Percentiles rank a stretch among this genome's conserved stretches.
These are phyloP conservation scores for Pteropus alecto DNA, from an alignment of 2,113 vertebrate species.

Conservation along the genomic window DNA sequence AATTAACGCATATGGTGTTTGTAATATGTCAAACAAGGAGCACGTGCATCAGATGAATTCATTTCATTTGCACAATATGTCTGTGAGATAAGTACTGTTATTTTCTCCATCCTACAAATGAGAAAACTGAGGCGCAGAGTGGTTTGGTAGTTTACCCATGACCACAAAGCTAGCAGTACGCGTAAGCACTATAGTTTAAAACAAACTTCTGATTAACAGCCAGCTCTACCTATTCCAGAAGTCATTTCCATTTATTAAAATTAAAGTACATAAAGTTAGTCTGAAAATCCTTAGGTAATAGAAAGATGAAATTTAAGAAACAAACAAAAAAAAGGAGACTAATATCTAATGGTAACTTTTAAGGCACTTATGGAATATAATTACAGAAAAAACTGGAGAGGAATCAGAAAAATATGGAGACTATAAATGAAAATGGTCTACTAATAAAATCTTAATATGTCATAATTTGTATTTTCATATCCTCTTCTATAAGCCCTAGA, in stretches of 20 bases:
- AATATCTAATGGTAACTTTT: neutral
- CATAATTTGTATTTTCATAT: slow-evolving; percentile 13
- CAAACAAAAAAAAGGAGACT: neutral
- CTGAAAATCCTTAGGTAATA: neutral
- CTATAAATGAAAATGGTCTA: neutral
- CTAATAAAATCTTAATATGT: neutral
- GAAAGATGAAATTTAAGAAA: neutral
- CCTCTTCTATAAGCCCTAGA: neutral
- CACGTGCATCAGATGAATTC: neutral
- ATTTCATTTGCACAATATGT: neutral
- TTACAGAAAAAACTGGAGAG: neutral
- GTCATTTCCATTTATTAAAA: neutral
- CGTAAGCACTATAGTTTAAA: neutral
- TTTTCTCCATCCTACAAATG: neutral
- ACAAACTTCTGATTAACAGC: neutral
- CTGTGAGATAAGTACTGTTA: neutral
- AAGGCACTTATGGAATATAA: neutral
- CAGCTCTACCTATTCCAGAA: neutral
- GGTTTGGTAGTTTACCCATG: neutral
- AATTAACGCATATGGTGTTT: neutral
- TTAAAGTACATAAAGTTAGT: neutral
- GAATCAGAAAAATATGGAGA: slow-evolving; percentile 15
- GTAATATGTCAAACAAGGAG: neutral
- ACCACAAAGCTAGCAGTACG: neutral
- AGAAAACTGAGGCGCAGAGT: neutral